Evolutionary conservation across 2,113 vertebrate species (phyloP).

Genomic region (Mesitornis unicolor): DNA sequence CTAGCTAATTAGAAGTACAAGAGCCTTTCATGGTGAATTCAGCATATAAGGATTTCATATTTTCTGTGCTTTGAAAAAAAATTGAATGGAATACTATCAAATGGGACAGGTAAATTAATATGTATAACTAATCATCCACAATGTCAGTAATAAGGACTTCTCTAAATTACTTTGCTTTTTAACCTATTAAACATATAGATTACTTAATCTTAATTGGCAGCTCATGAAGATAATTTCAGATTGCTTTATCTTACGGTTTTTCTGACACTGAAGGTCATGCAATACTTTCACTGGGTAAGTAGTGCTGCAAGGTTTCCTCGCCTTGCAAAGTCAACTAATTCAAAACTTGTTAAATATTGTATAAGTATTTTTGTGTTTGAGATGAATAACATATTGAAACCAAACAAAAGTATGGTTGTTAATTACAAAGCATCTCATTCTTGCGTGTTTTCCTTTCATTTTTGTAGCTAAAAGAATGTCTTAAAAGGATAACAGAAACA

Average conservation of each 20-base stretch:
- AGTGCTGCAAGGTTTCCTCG: neutral
- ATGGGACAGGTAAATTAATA: neutral
- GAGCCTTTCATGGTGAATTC: neutral
- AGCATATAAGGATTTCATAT: neutral
- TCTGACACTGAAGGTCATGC: neutral
- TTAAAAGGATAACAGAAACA: neutral
- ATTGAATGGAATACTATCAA: neutral
- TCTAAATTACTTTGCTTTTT: neutral
- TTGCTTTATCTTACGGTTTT: neutral
- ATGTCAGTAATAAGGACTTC: neutral
- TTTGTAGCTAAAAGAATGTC: neutral
- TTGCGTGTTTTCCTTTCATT: neutral
- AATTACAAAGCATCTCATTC: neutral
- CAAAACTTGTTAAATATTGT: slow-evolving; percentile 30
- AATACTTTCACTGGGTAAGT: neutral
- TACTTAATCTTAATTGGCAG: neutral
- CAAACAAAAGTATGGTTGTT: slow-evolving; percentile 2
- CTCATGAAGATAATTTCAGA: neutral
- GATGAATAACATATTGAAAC: slow-evolving; percentile 1
- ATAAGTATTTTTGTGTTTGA: neutral
- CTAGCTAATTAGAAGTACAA: neutral
- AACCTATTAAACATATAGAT: neutral
- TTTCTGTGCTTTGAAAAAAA: neutral
- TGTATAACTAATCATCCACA: neutral
- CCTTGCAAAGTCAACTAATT: slow-evolving; percentile 28